phyloP scores from a whole-genome alignment of 2,113 vertebrate genomes.

The Lucifuga dentata region DNA sequence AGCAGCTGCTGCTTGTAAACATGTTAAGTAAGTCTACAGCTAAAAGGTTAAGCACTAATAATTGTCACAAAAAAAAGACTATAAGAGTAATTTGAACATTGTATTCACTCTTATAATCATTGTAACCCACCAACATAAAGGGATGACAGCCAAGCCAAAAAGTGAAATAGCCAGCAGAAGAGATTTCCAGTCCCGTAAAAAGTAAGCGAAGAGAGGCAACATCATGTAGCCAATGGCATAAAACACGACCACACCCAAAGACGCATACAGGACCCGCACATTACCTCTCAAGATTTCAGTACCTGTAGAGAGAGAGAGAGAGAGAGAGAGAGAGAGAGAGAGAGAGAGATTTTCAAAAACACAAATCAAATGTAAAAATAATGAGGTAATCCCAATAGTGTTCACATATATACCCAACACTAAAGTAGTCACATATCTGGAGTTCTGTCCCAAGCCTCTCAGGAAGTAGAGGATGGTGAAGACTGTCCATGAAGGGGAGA shows the following conservation, averaged over 20 bases:
- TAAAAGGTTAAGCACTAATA: too few relatives aligned
- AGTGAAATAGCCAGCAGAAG: conserved; percentile 83
- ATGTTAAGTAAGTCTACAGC: too few relatives aligned
- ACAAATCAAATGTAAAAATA: neutral
- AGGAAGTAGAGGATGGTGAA: conserved; percentile 87
- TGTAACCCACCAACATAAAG: conserved; percentile 90
- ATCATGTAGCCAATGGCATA: conserved; percentile 89
- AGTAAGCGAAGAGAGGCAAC: conserved; percentile 87
- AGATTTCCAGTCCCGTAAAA: conserved; percentile 87
- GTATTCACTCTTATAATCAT: neutral
- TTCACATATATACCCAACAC: conserved; percentile 84
- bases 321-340: neutral
- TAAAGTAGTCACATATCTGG: conserved; percentile 90
- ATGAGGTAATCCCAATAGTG: too few relatives aligned
- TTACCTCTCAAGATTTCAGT: conserved; percentile 87
- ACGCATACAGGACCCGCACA: conserved; percentile 84
- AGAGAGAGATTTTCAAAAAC: too few relatives aligned
- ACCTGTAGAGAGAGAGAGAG: conserved; percentile 75
- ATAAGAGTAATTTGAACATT: too few relatives aligned
- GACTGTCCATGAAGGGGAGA: conserved; percentile 87
- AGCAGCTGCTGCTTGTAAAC: too few relatives aligned
- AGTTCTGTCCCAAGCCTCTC: conserved; percentile 90
- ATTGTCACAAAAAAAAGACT: too few relatives aligned
- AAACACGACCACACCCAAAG: conserved; percentile 84
- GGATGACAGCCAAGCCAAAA: conserved; percentile 82